phyloP scores from a whole-genome alignment of 2,888 invertebrate genomes.

The Polylopha cassiicola region DNA sequence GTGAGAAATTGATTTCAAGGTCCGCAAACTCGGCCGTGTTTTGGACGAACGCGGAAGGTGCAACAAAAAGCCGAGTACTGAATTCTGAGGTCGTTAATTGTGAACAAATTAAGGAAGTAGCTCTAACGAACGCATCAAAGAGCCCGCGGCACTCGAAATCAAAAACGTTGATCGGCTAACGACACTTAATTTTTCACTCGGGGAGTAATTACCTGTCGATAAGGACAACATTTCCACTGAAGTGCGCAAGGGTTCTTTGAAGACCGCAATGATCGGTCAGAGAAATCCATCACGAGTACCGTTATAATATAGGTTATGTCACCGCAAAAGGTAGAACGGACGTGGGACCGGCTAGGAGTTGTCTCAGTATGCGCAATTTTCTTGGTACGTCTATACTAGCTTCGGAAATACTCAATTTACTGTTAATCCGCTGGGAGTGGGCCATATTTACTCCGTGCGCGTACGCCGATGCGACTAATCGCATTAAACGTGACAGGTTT shows the following conservation, averaged over 20 bases:
- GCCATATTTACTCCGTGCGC: constrained; percentile 20
- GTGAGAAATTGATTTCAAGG: constrained; percentile 46
- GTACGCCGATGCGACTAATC: constrained; percentile 6
- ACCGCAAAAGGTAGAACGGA: constrained; percentile 56
- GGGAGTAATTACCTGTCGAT: constrained; percentile 31
- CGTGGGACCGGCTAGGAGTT: constrained; percentile 31
- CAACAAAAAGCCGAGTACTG: constrained; percentile 5
- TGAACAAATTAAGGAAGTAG: constrained; percentile 29
- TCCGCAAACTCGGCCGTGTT: constrained; percentile 25
- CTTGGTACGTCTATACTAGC: constrained; percentile 31
- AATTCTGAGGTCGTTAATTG: constrained; percentile 27
- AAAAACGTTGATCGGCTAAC: constrained; percentile 1
- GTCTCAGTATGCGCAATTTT: constrained; percentile 35
- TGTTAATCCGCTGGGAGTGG: constrained; percentile 39
- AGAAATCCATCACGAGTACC: constrained; percentile 47
- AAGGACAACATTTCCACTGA: constrained; percentile 17
- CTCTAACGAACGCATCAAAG: constrained; percentile 6
- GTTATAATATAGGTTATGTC: constrained; percentile 63
- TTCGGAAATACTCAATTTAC: constrained; percentile 48
- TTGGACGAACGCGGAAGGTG: constrained; percentile 19
- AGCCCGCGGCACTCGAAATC: neutral
- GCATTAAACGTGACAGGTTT: constrained; percentile 15
- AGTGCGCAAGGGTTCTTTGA: constrained; percentile 27
- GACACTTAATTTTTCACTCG: neutral
- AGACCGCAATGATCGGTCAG: constrained; percentile 33